phyloP scores from a whole-genome alignment of 2,113 vertebrate species.

The Bos javanicus region DNA sequence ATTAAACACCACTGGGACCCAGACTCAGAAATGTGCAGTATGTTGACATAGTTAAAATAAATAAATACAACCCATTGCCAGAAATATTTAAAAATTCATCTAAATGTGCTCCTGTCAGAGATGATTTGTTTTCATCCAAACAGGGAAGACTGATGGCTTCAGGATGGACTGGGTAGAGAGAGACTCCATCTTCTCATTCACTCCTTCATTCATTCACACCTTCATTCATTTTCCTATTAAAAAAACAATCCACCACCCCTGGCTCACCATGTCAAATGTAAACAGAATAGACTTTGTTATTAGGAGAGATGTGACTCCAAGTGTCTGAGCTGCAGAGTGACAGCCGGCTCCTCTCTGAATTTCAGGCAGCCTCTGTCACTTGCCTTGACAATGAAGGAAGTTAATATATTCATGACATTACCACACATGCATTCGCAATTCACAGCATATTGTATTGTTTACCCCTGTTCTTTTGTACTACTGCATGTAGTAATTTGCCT shows the following conservation, averaged over 20 bases:
- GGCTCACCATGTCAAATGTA: slow-evolving; percentile 78
- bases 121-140: slow-evolving; percentile 55
- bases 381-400: slow-evolving; percentile 79
- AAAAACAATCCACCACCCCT: slow-evolving; percentile 58
- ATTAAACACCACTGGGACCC: slow-evolving; percentile 65
- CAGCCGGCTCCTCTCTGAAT: slow-evolving; percentile 80
- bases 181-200: background rate
- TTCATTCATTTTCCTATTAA: slow-evolving; percentile 57
- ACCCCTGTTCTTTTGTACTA: slow-evolving; percentile 81
- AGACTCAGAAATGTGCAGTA: slow-evolving; percentile 65
- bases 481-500: slow-evolving; percentile 79
- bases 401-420: slow-evolving; percentile 81
- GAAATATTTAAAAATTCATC: slow-evolving; percentile 47
- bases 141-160: slow-evolving; percentile 37
- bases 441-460: slow-evolving; percentile 80
- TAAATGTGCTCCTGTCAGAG: slow-evolving; percentile 61
- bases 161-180: slow-evolving; percentile 26
- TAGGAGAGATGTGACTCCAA: slow-evolving; percentile 79
- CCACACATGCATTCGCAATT: slow-evolving; percentile 77
- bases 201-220: slow-evolving; percentile 67
- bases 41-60: slow-evolving; percentile 77
- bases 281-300: slow-evolving; percentile 81
- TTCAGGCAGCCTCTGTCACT: slow-evolving; percentile 84
- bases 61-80: slow-evolving; percentile 72
- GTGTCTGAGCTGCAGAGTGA: slow-evolving; percentile 66